Evolutionary conservation across 2,113 vertebrate species (phyloP), one percentile per base, ranked within the genome.

Genomic region (Periophthalmus modestus): DNA sequence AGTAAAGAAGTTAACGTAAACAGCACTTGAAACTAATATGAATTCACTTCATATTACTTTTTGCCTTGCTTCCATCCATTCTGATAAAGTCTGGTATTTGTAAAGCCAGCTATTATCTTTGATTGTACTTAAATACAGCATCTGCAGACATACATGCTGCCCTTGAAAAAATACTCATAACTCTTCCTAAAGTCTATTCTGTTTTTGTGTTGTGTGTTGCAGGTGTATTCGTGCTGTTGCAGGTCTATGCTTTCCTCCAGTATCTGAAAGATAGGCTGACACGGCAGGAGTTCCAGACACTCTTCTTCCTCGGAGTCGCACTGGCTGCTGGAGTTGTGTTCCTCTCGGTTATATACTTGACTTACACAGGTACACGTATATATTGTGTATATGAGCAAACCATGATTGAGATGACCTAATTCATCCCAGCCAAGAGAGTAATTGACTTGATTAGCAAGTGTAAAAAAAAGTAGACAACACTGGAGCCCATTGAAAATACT

Each of bases 211-310:
- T 10, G 14, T 54, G 33, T 68, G 7, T 73, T 18, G 68, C 72
- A 97, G 96, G 96, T 87, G 96, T 98, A 63, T 98, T 98, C 88
- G 96, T 95, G n/a, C 91, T 98, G 87, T 90, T 98, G 47, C 96
- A 98, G 93, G 95, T 95, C 0, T 98, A 98, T 18, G 96, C 96
- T 0, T 98, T 97, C 88, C 92, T 98, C 80, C 96, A 96, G 87
- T 97, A 96, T 87, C 90, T 98, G 86, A 94, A 95, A 92, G 95
- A 98, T 82, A 90, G 94, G 77, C 89, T 98, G 81, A 98, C 96
- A 76, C 93, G 93, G 76, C 96, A 98, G 80, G 96, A 98, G 89
- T 97, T 97, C 88, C 96, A 98, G 93, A 96, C 95, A 0, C 90
- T 98, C 55, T 98, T 98, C 93, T 96, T 96, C 86, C 85, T 97